These are phyloP conservation scores for Nothocercus nigrocapillus DNA, from an alignment of 2,113 vertebrate genomes.

Conservation along the genomic window DNA sequence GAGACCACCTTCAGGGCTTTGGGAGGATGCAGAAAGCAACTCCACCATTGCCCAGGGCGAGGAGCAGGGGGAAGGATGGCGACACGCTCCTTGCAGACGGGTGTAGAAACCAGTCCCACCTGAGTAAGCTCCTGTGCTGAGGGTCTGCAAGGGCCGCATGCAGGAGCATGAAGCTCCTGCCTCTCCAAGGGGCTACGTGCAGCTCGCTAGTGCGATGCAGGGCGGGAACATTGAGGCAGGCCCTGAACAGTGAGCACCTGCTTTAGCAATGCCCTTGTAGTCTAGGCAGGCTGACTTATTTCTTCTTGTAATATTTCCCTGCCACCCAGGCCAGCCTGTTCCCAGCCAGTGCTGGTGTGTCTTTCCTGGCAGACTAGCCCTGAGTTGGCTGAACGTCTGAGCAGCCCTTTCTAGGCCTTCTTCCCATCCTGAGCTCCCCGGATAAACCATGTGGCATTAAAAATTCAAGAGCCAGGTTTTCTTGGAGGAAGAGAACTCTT, in stretches of 20 bases:
- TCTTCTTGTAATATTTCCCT: background rate
- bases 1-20: background rate
- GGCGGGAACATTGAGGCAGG: background rate
- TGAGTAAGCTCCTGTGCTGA: background rate
- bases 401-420: background rate
- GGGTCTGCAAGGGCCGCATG: background rate
- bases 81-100: accelerated
- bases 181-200: accelerated
- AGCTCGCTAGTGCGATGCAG: background rate
- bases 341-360: background rate
- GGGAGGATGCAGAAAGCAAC: background rate
- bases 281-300: background rate
- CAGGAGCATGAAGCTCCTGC: background rate
- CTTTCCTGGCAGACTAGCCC: background rate
- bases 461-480: background rate
- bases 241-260: accelerated
- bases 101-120: background rate
- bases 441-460: background rate
- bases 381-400: accelerated
- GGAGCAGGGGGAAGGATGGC: background rate
- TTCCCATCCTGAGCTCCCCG: background rate
- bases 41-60: background rate
- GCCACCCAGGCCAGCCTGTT: background rate
- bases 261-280: background rate
- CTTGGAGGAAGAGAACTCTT: background rate